A percentile compares a stretch with the other conserved stretches of the same genome.
These are phyloP conservation scores for Sarcoramphus papa DNA, from an alignment of 2,797 vertebrate species.

Conservation along the genomic window DNA sequence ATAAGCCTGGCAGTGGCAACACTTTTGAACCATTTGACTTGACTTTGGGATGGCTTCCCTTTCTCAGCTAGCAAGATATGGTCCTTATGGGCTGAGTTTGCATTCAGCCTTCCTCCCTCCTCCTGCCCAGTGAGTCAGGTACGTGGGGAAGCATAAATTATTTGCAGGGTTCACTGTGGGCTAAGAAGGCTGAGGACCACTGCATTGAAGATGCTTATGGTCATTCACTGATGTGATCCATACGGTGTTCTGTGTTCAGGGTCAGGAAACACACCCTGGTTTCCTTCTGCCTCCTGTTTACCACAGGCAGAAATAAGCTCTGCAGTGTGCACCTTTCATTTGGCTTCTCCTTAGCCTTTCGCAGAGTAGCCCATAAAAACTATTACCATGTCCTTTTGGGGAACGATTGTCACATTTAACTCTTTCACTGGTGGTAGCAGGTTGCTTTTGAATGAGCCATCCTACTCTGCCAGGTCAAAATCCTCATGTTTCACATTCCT, in stretches of 20 bases:
- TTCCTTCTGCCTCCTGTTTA: not conserved
- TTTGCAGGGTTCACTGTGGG: not conserved
- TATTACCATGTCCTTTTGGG: not conserved
- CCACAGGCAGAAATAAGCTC: not conserved
- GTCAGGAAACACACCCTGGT: not conserved
- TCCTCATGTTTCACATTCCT: not conserved
- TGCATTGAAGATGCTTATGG: not conserved
- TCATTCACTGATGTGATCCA: not conserved
- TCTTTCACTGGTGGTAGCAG: not conserved
- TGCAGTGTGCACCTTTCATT: not conserved
- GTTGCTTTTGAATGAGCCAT: not conserved
- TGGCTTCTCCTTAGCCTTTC: not conserved
- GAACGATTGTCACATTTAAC: not conserved
- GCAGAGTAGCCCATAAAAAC: not conserved
- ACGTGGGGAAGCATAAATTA: not conserved
- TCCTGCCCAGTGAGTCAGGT: not conserved
- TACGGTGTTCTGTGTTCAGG: not conserved
- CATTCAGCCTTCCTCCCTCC: not conserved
- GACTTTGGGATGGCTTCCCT: not conserved
- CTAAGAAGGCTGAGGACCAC: not conserved
- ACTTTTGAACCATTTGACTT: fast-evolving
- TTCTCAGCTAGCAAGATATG: not conserved
- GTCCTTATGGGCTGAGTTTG: not conserved
- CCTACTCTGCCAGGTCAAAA: not conserved
- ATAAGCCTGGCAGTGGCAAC: not conserved